A percentile compares a stretch with the other conserved stretches of the same genome.
phyloP scores from a whole-genome alignment of 2,113 vertebrate species.

The Apistogramma diplotaenia region DNA sequence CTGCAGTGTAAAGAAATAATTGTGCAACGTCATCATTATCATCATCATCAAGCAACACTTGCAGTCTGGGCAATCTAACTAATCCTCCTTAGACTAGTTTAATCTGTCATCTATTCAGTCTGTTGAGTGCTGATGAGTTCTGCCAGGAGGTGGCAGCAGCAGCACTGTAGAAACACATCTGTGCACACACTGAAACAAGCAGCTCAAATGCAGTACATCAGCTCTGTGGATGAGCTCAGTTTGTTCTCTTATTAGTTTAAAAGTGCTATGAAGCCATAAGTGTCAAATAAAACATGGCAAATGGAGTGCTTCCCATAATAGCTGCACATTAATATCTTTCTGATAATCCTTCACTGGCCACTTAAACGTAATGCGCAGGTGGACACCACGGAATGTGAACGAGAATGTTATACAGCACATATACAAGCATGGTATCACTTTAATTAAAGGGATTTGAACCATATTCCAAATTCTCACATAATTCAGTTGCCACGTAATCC shows the following conservation, averaged over 20 bases:
- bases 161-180: slow-evolving; percentile 15
- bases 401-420: background rate
- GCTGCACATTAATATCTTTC: background rate
- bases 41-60: background rate
- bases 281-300: background rate
- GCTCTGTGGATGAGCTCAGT: background rate
- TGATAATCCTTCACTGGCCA: background rate
- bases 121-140: background rate
- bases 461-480: background rate
- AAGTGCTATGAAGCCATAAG: background rate
- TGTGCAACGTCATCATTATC: background rate
- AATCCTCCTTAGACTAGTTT: background rate
- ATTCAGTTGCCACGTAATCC: background rate
- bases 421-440: background rate
- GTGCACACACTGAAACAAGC: background rate
- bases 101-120: background rate
- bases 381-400: background rate
- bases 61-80: background rate
- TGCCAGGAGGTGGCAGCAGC: slow-evolving; percentile 71
- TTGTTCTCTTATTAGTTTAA: slow-evolving; percentile 16
- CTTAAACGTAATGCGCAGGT: background rate
- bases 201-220: background rate
- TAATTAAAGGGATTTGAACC: background rate
- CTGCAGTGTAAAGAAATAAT: background rate
- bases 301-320: background rate